Evolutionary conservation across 2,113 vertebrate genomes (phyloP), one percentile per base, ranked within the genome.

Genomic region (Pygoscelis adeliae): DNA sequence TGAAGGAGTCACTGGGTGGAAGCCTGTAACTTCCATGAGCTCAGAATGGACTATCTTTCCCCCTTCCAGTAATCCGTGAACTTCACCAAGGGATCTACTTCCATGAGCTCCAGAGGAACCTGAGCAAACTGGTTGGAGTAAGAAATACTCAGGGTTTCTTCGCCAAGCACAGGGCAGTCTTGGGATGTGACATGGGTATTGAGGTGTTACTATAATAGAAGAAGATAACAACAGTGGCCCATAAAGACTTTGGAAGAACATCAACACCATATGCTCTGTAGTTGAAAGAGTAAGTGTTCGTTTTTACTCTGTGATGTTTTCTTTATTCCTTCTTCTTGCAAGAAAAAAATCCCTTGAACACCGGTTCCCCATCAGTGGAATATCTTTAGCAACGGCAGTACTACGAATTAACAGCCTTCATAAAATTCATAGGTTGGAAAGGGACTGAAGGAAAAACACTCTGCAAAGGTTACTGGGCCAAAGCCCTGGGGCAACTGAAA

Each of bases 231-330:
- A 1, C 4, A 10, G 16, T 1, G 12, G 4, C 66, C 56, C 38
- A 3, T 13, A 12, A 59, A 59, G 18, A 11, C 30, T 18, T 15
- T 6, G 46, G 61, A 58, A 70, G 20, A 70, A 15, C 25, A 69
- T 29, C 10, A 7, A 5, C 1, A 3, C 3, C 2, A 19, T 3
- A 5, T 4, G 2, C 8, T 55, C n/a, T 0, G 0, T 0, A 6
- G 14, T 0, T 61, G 49, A 61, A 67, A 44, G 4, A 0, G 6
- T 6, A 38, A 78, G 58, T 12, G 13, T 9, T 61, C 2, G 0
- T 13, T 73, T 83, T 83, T 2, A 12, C 5, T 23, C 27, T 62
- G 40, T 5, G 5, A 1, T 62, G 62, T 67, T 38, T 19, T 12
- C 6, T 76, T 52, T 34, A 6, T 58, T 62, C 36, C n/a, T 85